Base-by-base conservation (phyloP, 64 coral and sea anemone species). In the Astreopora myriophthalma region DNA sequence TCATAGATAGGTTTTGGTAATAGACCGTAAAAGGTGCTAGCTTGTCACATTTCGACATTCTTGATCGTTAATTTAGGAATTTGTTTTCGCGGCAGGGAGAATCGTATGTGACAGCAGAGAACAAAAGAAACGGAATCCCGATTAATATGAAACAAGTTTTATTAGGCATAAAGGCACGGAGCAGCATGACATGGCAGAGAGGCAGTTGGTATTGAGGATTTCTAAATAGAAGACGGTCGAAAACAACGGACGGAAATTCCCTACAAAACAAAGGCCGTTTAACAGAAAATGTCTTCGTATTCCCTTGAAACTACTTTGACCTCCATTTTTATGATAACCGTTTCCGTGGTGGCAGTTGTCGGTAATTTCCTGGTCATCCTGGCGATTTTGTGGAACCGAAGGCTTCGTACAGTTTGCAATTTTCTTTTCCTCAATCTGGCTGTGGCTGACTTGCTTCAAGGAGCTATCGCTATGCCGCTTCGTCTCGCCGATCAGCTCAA, bases 361-460 rank as follows among this genome's bases (percentile, higher is more conserved):
- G 91, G 91, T 11, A 97, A 97, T 48, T 74, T 77, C 37, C 29
- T 94, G 44, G 78, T 97, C 6, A 94, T 97, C 25, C n/a, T 93
- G 12, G 95, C 95, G 31, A 84, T 97, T 5, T 60, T 94, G 51
- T 93, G 91, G 91, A 97, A 97, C 65, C 89, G 48, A 76, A 85
- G 92, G 22, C 87, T 97, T 70, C 88, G 92, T 9, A 94, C 87
- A 58, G 65, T 93, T 23, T 79, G 91, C 19, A 97, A 97, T 34
- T 90, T 97, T 79, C 52, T 97, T 13, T 97, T 97, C 51, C 73
- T 97, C 22, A 97, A 97, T 32, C 80, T 97, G 0, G 95, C 95
- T 13, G 95, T 97, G 2, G 91, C 95, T 9, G 95, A 97, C 60
- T 90, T 97, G 40, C 93, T 97, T 58, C 95, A 97, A 94, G 95